Percentiles rank a stretch among this genome's conserved stretches.
Conservation (phyloP, 2,888 invertebrate genomes). For the Thyatira batis region DNA sequence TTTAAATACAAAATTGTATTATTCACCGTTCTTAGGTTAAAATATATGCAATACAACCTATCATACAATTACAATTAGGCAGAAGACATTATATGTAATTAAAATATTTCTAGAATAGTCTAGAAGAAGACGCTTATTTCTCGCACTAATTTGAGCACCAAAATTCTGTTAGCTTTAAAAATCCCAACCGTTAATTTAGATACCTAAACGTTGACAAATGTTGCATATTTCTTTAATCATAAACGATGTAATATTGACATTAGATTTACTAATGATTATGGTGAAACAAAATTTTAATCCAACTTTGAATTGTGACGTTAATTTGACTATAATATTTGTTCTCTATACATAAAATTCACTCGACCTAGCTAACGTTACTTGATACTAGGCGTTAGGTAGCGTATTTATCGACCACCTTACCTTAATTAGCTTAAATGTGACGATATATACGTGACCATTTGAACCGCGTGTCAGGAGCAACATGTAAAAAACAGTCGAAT, state of each 20-base stretch:
- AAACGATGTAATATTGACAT: no score
- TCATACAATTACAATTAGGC: conserved; percentile 13
- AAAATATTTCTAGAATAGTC: conserved; percentile 1
- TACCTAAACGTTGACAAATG: background rate
- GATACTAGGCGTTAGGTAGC: no score
- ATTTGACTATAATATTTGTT: background rate
- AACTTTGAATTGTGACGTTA: background rate
- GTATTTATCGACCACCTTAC: no score
- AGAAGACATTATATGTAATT: conserved; percentile 12
- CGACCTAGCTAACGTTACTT: no score
- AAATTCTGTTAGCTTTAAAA: conserved; percentile 4
- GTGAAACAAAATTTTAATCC: background rate
- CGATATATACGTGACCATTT: no score
- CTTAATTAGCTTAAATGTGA: no score
- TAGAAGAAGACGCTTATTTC: conserved; percentile 12
- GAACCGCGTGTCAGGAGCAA: no score
- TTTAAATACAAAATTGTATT: conserved; percentile 46
- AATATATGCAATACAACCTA: conserved; percentile 19
- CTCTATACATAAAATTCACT: no score
- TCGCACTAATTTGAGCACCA: conserved; percentile 26
- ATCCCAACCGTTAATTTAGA: conserved; percentile 3
- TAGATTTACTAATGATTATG: no score
- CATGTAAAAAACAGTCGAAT: no score
- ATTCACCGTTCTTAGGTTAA: conserved; percentile 35
- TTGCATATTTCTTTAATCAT: no score